A percentile compares a stretch with the other conserved stretches of the same genome.
phyloP scores from a whole-genome alignment of 2,888 invertebrate species.

The Philopedon plagiatum region DNA sequence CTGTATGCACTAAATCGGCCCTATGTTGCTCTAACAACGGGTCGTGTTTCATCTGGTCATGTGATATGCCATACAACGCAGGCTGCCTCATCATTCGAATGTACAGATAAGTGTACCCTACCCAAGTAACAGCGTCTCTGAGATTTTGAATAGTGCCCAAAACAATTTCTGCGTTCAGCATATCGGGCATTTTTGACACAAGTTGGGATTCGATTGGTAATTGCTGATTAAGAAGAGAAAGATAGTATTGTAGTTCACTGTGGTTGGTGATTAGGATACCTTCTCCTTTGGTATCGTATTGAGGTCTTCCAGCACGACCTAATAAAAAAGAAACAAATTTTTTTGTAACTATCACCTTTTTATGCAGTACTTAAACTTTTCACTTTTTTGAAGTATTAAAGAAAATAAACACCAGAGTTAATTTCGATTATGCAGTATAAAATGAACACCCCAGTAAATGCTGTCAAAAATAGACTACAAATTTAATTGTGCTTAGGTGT shows the following conservation, averaged over 20 bases:
- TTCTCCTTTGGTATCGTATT: constrained; percentile 98
- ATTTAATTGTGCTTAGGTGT: too few species aligned
- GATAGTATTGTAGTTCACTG: constrained; percentile 97
- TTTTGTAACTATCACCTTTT: not conserved
- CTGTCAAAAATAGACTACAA: too few species aligned
- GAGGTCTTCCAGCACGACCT: constrained; percentile 93
- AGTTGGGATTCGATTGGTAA: constrained; percentile 98
- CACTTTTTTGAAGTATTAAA: too few species aligned
- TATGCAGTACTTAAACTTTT: too few species aligned
- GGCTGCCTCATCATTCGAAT: constrained; percentile 87
- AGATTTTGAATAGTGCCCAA: constrained; percentile 92
- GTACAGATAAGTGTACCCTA: constrained; percentile 97
- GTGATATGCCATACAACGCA: constrained; percentile 88
- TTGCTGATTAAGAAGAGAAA: constrained; percentile 97
- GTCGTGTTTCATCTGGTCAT: constrained; percentile 86
- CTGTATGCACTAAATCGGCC: constrained; percentile 96
- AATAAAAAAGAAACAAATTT: not conserved
- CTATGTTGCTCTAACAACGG: constrained; percentile 88
- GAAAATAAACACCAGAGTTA: too few species aligned
- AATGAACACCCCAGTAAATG: too few species aligned
- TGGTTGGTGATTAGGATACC: constrained; percentile 98
- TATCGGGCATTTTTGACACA: constrained; percentile 92
- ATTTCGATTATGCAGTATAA: too few species aligned
- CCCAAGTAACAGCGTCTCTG: constrained; percentile 92
- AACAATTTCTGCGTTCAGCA: constrained; percentile 98